Percentiles rank a stretch among this genome's conserved stretches.
Conservation (phyloP, 2,888 invertebrate genomes). For the Adelphocoris suturalis region DNA sequence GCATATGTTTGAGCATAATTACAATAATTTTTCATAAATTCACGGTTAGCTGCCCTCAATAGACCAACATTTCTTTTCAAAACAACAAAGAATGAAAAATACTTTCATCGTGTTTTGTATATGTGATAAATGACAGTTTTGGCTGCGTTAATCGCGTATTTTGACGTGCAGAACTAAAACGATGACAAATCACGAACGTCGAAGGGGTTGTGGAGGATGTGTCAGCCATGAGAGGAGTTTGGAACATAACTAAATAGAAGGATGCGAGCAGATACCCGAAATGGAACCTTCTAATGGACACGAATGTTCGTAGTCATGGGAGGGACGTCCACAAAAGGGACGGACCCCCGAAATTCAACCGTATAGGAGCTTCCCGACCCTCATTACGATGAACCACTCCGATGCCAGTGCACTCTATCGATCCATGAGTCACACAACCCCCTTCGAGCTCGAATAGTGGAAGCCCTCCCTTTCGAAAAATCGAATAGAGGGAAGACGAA, state of each 20-base stretch:
- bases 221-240: not conserved
- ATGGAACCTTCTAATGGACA: constrained; percentile 45
- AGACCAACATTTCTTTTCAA: no score
- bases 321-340: constrained; percentile 49
- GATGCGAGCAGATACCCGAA: not conserved
- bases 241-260: constrained; percentile 2
- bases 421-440: constrained; percentile 54
- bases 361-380: constrained; percentile 21
- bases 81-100: no score
- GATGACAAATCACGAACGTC: not conserved
- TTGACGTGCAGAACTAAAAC: constrained; percentile 13
- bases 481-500: not conserved
- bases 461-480: constrained; percentile 19
- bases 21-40: no score
- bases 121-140: not conserved
- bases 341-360: constrained; percentile 14
- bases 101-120: not conserved
- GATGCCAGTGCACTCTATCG: constrained; percentile 59
- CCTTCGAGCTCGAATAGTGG: constrained; percentile 19
- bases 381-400: constrained; percentile 55
- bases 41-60: no score
- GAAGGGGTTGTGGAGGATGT: not conserved
- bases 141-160: not conserved
- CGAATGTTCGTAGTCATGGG: not conserved
- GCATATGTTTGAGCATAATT: no score